These are phyloP conservation scores for Coracopsis vasa DNA, from an alignment of 2,113 vertebrate species.

Conservation along the genomic window DNA sequence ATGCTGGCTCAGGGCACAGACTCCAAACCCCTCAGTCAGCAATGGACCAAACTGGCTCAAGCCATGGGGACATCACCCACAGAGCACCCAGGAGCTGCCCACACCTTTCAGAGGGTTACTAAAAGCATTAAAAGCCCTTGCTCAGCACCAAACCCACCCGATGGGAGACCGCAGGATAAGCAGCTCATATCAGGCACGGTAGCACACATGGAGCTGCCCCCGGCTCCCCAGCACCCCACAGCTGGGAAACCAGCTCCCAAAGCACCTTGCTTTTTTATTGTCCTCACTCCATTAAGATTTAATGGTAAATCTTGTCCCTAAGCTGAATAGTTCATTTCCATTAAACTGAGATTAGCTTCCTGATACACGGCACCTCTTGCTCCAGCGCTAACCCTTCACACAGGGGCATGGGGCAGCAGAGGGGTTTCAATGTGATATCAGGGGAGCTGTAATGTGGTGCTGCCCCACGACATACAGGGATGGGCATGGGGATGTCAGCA, in stretches of 20 bases:
- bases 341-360: slow-evolving; percentile 36
- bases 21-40: not conserved
- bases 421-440: fast-evolving
- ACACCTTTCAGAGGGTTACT: not conserved
- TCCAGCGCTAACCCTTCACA: not conserved
- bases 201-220: not conserved
- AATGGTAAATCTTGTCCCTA: slow-evolving; percentile 8
- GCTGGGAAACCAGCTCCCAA: not conserved
- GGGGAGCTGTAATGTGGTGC: fast-evolving
- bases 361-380: fast-evolving
- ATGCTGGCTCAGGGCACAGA: not conserved
- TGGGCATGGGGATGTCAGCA: not conserved
- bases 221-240: not conserved
- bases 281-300: slow-evolving; percentile 37
- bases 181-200: not conserved
- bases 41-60: fast-evolving
- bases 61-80: not conserved
- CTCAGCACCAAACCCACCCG: fast-evolving
- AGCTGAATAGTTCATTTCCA: slow-evolving; percentile 42
- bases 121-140: not conserved
- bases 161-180: fast-evolving
- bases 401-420: fast-evolving
- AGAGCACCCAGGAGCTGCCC: not conserved
- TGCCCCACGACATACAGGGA: not conserved
- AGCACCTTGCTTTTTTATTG: not conserved